Conservation (phyloP, 2,888 invertebrate genomes). For the Nephrotoma guestfalica region DNA sequence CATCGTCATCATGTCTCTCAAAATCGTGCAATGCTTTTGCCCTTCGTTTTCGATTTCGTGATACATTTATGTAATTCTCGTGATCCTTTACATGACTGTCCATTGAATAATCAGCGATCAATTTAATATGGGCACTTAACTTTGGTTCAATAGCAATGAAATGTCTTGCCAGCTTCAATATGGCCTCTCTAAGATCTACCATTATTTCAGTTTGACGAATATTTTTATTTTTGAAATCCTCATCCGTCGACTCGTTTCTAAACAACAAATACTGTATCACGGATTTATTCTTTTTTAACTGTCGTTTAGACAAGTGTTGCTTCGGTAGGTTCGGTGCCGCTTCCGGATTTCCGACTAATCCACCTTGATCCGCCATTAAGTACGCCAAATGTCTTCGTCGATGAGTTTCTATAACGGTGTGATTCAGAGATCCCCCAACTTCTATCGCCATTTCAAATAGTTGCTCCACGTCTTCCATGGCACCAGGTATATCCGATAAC, state of each 20-base stretch:
- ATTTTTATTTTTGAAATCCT: constrained; percentile 87
- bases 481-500: constrained; percentile 88
- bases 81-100: constrained; percentile 91
- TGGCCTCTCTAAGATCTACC: constrained; percentile 93
- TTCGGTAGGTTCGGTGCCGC: constrained; percentile 84
- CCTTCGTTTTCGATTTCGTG: constrained; percentile 69
- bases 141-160: constrained; percentile 89
- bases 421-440: constrained; percentile 68
- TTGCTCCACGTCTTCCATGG: constrained; percentile 80
- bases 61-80: constrained; percentile 88
- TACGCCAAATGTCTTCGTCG: constrained; percentile 85
- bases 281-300: constrained; percentile 81
- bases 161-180: constrained; percentile 84
- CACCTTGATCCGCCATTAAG: constrained; percentile 93
- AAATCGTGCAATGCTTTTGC: constrained; percentile 94
- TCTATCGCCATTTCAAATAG: constrained; percentile 61
- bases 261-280: constrained; percentile 78
- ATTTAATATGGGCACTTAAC: constrained; percentile 57
- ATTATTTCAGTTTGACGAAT: constrained; percentile 95
- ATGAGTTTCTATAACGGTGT: constrained; percentile 62
- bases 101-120: constrained; percentile 88
- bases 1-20: constrained; percentile 95
- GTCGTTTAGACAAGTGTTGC: constrained; percentile 65
- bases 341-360: constrained; percentile 80
- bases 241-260: constrained; percentile 61